Base-by-base conservation (phyloP, 2,113 vertebrate genomes). In the Corythoichthys intestinalis region DNA sequence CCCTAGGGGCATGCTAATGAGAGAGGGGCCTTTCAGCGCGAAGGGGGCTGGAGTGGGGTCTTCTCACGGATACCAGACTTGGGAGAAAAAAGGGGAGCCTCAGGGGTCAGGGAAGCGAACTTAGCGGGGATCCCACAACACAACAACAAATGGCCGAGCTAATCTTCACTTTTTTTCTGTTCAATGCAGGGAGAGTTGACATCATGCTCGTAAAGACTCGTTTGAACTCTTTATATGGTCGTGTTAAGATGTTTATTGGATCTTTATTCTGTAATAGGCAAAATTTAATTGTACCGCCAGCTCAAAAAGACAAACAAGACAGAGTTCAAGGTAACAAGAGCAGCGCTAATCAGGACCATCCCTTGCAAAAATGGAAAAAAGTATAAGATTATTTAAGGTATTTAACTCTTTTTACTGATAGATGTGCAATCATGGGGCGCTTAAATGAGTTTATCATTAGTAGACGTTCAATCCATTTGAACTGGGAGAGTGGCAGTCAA, bases 51-150 rank as follows among this genome's bases (percentile, higher is more conserved):
- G 70, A 85, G 82, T 75, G 74, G 81, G 82, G 81, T 79, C 85
- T 90, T 89, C 87, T 89, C 88, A 89, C 83, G 81, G 84, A 89
- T 80, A 80, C 80, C 73, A 85, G 82, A 85, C 78, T 76, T 80
- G 72, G 70, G 81, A 81, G 73, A 79, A 72, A 76, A 77, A 73
- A 75, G 83, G 77, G 61, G 6, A 47, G 82, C 83, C 81, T 82
- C 62, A 47, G 86, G 86, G 88, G 86, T 87, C 84, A 87, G 86
- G 89, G 89, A 89, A 87, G 86, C 83, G 84, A 89, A 87, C 84
- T 88, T 88, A 86, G 83, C 60, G 41, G 83, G 86, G 84, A 86
- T 87, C 88, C 85, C 85, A 88, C 83, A 86, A 86, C 83, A 66
- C 49, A 38, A 41, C 61, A 83, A 80, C 87, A 83, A 91, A 79